Conservation (phyloP, 2,113 vertebrate genomes). For the human (Homo sapiens) region DNA sequence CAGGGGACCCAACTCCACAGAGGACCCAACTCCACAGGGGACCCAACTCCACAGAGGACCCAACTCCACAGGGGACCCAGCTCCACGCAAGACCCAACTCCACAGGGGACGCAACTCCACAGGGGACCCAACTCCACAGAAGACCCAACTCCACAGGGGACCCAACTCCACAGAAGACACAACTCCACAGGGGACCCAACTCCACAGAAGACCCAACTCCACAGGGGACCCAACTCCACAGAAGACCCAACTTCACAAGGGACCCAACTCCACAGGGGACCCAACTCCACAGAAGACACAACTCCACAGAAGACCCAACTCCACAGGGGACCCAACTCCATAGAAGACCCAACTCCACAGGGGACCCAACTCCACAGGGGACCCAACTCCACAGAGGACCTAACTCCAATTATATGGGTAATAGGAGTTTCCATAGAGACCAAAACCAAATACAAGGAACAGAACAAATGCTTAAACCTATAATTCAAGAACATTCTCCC, state of each 20-base stretch:
- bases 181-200: rapidly evolving
- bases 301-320: too few relatives aligned
- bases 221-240: rapidly evolving
- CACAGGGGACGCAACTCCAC: rapidly evolving
- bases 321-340: rapidly evolving
- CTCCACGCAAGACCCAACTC: too few relatives aligned
- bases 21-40: rapidly evolving
- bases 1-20: rapidly evolving
- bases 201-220: neutral
- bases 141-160: rapidly evolving
- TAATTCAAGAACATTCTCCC: neutral
- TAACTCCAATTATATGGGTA: neutral
- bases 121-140: rapidly evolving
- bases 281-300: rapidly evolving
- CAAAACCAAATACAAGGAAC: neutral
- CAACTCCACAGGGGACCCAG: too few relatives aligned
- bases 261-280: too few relatives aligned
- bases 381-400: rapidly evolving
- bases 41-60: rapidly evolving
- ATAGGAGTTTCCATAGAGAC: neutral
- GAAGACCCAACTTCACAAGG: neutral
- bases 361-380: too few relatives aligned
- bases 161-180: too few relatives aligned
- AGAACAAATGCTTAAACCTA: neutral
- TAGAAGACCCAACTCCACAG: too few relatives aligned